phyloP scores from a whole-genome alignment of 1,140 invertebrate species.

The Drosophila miranda region DNA sequence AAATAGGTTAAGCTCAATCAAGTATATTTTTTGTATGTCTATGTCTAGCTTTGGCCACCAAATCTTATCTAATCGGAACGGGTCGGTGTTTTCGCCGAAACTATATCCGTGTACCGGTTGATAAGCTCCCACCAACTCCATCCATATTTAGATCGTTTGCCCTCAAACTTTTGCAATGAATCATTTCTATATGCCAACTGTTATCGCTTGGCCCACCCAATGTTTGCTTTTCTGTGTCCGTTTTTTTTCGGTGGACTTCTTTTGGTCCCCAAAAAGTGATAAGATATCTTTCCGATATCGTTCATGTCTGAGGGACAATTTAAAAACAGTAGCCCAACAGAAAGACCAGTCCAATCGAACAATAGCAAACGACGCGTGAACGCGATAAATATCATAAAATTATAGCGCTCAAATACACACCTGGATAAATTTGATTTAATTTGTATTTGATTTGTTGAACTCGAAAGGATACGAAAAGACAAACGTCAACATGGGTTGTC shows the following conservation, averaged over 20 bases:
- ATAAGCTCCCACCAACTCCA: slow-evolving; percentile 17
- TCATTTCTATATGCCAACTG: slow-evolving; percentile 33
- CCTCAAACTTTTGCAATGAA: slow-evolving; percentile 28
- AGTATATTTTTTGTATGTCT: slow-evolving; percentile 29
- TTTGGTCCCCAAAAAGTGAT: slow-evolving; percentile 30
- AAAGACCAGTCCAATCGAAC: slow-evolving; percentile 60
- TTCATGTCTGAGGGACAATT: slow-evolving; percentile 24
- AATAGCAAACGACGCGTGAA: slow-evolving; percentile 64
- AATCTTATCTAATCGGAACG: slow-evolving; percentile 33
- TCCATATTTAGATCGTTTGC: slow-evolving; percentile 28
- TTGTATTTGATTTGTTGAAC: slow-evolving; percentile 5
- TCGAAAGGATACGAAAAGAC: not conserved
- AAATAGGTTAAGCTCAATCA: slow-evolving; percentile 42
- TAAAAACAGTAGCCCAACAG: slow-evolving; percentile 51
- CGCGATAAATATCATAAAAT: slow-evolving; percentile 54
- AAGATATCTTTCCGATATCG: slow-evolving; percentile 34
- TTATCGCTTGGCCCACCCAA: slow-evolving; percentile 23
- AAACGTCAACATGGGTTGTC: slow-evolving; percentile 59
- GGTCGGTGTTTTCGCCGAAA: slow-evolving; percentile 38
- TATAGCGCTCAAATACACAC: slow-evolving; percentile 1
- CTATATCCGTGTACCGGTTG: slow-evolving; percentile 22
- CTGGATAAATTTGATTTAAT: slow-evolving; percentile 4
- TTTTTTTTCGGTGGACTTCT: slow-evolving; percentile 27
- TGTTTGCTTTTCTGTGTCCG: slow-evolving; percentile 7
- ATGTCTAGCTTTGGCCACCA: slow-evolving; percentile 21